Conservation (phyloP, 2,888 invertebrate genomes). For the Harpalus rubripes region DNA sequence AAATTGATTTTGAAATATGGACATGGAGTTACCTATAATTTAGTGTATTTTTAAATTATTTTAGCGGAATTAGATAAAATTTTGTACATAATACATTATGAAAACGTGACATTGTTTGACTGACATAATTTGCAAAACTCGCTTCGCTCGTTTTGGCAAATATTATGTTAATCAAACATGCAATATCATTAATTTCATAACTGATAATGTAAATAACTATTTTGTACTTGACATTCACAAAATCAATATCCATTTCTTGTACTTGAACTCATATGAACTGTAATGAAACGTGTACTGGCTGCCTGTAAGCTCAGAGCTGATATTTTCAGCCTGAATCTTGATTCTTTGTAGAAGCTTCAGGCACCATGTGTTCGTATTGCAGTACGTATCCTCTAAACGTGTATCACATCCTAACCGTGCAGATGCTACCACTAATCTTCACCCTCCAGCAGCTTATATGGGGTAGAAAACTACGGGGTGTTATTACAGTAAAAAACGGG, state of each 20-base stretch:
- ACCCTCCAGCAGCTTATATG: neutral
- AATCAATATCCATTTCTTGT: neutral
- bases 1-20: too few relatives aligned
- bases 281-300: neutral
- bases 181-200: too few relatives aligned
- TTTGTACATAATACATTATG: too few relatives aligned
- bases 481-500: neutral
- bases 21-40: too few relatives aligned
- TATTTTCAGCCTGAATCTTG: neutral
- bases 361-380: neutral
- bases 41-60: too few relatives aligned
- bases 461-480: neutral
- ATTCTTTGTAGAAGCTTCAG: neutral
- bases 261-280: neutral
- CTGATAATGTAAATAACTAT: too few relatives aligned
- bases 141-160: too few relatives aligned
- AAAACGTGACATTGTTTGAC: too few relatives aligned
- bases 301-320: neutral
- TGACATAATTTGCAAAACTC: too few relatives aligned
- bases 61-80: too few relatives aligned
- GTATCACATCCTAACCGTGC: neutral
- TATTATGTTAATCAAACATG: too few relatives aligned
- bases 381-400: neutral
- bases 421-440: conserved; percentile 11
- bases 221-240: neutral